Percentiles rank a stretch among this genome's conserved stretches.
Conservation (phyloP, 2,113 vertebrate species). For the Xiphophorus couchianus region DNA sequence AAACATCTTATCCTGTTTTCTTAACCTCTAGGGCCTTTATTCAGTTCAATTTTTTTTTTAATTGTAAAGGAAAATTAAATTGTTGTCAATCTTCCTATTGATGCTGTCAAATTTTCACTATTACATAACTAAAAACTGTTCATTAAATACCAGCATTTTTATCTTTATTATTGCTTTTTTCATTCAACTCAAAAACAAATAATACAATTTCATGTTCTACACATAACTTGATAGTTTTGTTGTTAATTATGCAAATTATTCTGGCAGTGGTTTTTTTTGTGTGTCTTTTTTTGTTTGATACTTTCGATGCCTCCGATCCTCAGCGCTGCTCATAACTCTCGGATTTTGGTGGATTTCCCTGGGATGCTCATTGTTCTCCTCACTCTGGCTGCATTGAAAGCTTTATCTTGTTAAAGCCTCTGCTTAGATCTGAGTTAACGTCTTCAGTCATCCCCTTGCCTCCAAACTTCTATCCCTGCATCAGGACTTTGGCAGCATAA, state of each 20-base stretch:
- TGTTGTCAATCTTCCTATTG: too few relatives aligned
- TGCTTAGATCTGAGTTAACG: slow-evolving; percentile 74
- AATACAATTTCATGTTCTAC: neutral
- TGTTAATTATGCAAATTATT: neutral
- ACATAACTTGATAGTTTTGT: neutral
- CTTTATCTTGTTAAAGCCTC: slow-evolving; percentile 75
- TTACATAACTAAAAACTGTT: neutral
- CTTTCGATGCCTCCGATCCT: slow-evolving; percentile 32
- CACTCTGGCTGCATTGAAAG: slow-evolving; percentile 58
- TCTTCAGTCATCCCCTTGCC: slow-evolving; percentile 71
- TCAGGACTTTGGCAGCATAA: slow-evolving; percentile 69
- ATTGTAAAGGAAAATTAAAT: too few relatives aligned
- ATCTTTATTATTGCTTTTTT: neutral
- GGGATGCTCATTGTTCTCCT: slow-evolving; percentile 64
- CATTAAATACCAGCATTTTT: neutral
- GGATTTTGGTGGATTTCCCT: slow-evolving; percentile 66
- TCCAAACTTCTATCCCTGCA: slow-evolving; percentile 77
- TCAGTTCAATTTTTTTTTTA: too few relatives aligned
- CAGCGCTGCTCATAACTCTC: slow-evolving; percentile 55
- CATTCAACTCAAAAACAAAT: neutral
- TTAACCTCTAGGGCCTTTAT: too few relatives aligned
- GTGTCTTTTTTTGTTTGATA: neutral
- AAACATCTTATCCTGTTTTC: too few relatives aligned
- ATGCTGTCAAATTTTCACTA: too few relatives aligned
- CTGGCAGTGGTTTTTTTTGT: neutral